Conservation (phyloP, 1,140 invertebrate species). For the Drosophila ficusphila region DNA sequence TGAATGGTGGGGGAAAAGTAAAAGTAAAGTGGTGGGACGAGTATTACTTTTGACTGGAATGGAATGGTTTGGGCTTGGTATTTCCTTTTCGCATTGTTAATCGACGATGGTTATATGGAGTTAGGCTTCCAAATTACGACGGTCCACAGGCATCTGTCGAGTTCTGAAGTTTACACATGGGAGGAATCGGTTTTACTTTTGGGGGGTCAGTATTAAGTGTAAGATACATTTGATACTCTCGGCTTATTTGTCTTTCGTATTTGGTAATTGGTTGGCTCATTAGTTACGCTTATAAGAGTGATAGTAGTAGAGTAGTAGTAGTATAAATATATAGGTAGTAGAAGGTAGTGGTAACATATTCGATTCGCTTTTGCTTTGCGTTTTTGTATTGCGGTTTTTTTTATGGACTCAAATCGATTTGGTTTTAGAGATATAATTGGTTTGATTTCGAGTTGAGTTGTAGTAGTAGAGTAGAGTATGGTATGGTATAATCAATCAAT, state of each 20-base stretch:
- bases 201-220: constrained; percentile 40
- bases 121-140: neutral
- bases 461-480: constrained; percentile 53
- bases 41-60: constrained; percentile 24
- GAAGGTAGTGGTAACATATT: constrained; percentile 73
- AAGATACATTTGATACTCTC: constrained; percentile 38
- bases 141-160: constrained; percentile 15
- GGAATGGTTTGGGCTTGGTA: constrained; percentile 21
- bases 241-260: constrained; percentile 30
- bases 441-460: constrained; percentile 38
- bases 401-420: constrained; percentile 45
- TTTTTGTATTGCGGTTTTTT: constrained; percentile 24
- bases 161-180: constrained; percentile 36
- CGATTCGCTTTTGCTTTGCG: constrained; percentile 47
- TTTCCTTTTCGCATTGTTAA: constrained; percentile 22
- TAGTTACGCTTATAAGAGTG: constrained; percentile 41
- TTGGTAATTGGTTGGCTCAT: constrained; percentile 30
- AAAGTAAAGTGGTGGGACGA: constrained; percentile 4
- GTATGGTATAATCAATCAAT: constrained; percentile 71
- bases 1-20: constrained; percentile 7
- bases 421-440: constrained; percentile 32
- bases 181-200: constrained; percentile 1
- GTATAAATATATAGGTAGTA: constrained; percentile 67
- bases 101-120: constrained; percentile 38
- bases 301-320: constrained; percentile 40